Evolutionary conservation across 2,797 vertebrate species (phyloP), one percentile per base, ranked within the genome.

Genomic region (Coregonus suidteri): DNA sequence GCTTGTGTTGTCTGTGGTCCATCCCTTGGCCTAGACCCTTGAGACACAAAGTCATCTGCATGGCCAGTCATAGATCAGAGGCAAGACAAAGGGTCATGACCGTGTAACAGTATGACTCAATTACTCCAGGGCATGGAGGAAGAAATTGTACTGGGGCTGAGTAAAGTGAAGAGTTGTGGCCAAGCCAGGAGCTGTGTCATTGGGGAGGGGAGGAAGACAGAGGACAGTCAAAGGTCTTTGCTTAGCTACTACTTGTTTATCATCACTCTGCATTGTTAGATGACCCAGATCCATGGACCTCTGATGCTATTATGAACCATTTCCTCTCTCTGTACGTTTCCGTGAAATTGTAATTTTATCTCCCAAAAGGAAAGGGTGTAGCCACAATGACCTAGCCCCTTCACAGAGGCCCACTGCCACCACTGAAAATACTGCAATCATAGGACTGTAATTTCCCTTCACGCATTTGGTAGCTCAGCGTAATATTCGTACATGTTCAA

Each of bases 261-360:
- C 20, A 25, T 34, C 25, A 7, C 41, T 37, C 34, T 62, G 56
- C 18, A 41, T 7, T 1, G 53, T 59, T n/a, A 31, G 20, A 62
- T 51, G 69, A 83, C 81, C 78, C 73, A 54, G 16, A 83, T 52
- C 80, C 82, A 84, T 87, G 78, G 87, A 86, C 86, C 84, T 89
- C 85, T 78, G 85, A 87, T 86, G 81, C 88, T 84, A 91, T 90
- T 91, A 85, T 84, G 77, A 87, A 79, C 67, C 6, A 65, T 73
- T 72, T n/a, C 37, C 81, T 83, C 83, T 79, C 80, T 78, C 81
- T 14, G 70, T 88, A 88, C 86, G 81, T 88, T 90, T 90, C 84
- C 88, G 84, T 84, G 87, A 80, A 5, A 82, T 79, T 76, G 82
- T 87, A 83, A 89, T 91, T 90, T 88, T 90, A 91, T 91, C 87